These are phyloP conservation scores for Chaetophractus vellerosus DNA, from an alignment of 2,797 vertebrate species.

Conservation along the genomic window DNA sequence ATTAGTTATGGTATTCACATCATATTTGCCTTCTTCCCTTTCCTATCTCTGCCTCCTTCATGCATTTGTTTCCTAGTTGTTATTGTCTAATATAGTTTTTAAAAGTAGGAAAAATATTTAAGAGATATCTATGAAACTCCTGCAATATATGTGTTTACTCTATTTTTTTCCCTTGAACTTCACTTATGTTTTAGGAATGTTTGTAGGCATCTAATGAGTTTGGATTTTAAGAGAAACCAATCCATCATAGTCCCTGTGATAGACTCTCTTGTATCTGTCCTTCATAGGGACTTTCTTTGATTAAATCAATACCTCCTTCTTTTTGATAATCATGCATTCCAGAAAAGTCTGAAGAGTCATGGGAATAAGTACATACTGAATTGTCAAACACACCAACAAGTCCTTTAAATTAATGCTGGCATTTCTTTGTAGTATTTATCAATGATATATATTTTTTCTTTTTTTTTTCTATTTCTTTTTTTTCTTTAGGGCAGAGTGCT, in stretches of 20 bases:
- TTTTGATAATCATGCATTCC: neutral
- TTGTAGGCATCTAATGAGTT: neutral
- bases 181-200: neutral
- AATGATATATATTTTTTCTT: too few relatives aligned
- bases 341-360: neutral
- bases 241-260: neutral
- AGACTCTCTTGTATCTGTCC: neutral
- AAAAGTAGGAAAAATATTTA: neutral
- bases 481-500: too few relatives aligned
- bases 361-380: neutral
- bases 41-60: neutral
- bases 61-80: neutral
- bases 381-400: neutral
- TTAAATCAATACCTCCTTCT: neutral
- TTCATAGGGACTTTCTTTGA: constrained; percentile 15
- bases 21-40: neutral
- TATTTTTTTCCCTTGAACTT: neutral
- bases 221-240: constrained; percentile 38
- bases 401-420: neutral
- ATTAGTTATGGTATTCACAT: neutral
- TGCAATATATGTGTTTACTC: neutral
- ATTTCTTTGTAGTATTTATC: neutral
- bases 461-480: neutral
- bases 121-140: neutral
- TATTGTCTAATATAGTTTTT: neutral